These are phyloP conservation scores for Otus scops DNA, from an alignment of 2,797 vertebrate genomes.

Conservation along the genomic window DNA sequence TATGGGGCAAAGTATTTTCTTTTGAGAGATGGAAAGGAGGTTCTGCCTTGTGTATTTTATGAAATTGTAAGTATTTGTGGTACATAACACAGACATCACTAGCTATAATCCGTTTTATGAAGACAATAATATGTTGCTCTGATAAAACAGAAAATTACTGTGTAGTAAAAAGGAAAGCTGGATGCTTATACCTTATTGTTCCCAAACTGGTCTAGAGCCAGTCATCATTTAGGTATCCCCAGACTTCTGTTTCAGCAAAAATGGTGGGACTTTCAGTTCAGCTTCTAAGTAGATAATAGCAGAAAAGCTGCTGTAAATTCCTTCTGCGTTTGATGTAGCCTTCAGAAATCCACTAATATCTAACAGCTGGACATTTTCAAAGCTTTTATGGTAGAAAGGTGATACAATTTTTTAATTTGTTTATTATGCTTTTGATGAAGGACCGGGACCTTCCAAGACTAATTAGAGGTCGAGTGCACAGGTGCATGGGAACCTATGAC, in stretches of 20 bases:
- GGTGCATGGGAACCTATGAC: conserved; percentile 92
- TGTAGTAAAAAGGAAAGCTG: neutral
- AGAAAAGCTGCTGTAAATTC: neutral
- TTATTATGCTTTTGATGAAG: conserved; percentile 75
- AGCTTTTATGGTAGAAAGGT: neutral
- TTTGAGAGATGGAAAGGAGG: conserved; percentile 87
- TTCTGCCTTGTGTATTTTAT: conserved; percentile 88
- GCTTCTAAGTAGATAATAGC: neutral
- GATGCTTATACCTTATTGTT: neutral
- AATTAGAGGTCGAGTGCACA: conserved; percentile 90
- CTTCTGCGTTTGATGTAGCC: neutral
- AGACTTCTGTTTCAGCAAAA: neutral
- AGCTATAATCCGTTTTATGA: neutral
- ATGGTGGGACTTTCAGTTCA: neutral
- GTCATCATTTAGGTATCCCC: neutral
- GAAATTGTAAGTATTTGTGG: conserved; percentile 88
- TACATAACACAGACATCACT: neutral
- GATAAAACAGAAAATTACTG: neutral
- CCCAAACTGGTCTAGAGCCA: neutral
- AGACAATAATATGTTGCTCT: neutral
- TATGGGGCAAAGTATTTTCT: conserved; percentile 90
- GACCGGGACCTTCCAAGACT: conserved; percentile 90
- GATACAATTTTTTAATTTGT: neutral
- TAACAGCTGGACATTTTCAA: neutral
- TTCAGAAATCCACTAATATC: neutral